Evolutionary conservation across 2,797 vertebrate genomes (phyloP), one percentile per base, ranked within the genome.

Genomic region (Acomys russatus): DNA sequence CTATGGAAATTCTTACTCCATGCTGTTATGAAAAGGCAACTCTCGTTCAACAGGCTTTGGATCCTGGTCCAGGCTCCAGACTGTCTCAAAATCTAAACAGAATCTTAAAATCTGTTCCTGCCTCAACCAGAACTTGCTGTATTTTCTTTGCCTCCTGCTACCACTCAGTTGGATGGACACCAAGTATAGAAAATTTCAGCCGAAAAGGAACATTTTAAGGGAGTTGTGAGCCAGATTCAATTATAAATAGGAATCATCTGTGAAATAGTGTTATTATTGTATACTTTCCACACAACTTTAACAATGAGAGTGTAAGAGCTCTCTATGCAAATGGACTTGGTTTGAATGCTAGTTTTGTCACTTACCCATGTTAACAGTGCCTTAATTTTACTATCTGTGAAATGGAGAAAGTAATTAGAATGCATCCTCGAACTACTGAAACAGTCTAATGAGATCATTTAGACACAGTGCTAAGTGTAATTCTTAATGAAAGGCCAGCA

Each of bases 111-210:
- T 98, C 97, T 98, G 96, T 97, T 98, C 94, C 91, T 97, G 95
- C 95, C 38, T 97, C 97, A 92, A 94, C 91, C 97, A 98, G 98
- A 98, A 97, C 96, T 97, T 96, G 96, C 95, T 97, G 96, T 98
- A 95, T 97, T 98, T 97, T 97, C 97, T 95, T 97, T 97, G 97
- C 97, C 98, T 97, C 97, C 97, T 98, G 97, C 97, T 70, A 97
- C 96, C 94, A 92, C 97, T 97, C 89, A 97, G 94, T 98, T 98
- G 97, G 98, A 97, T 97, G 97, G 96, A 98, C 97, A 97, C 97
- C 98, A 98, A 98, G 96, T 97, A 96, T 97, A 97, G 94, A 97
- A 96, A 97, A 97, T 97, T 97, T 96, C 95, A 98, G 92, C 92
- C 96, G 96, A 93, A 88, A 85, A 97, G 94, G 91, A 97, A 97